Conservation (phyloP, 1,140 invertebrate species). For the Penaeus indicus region DNA sequence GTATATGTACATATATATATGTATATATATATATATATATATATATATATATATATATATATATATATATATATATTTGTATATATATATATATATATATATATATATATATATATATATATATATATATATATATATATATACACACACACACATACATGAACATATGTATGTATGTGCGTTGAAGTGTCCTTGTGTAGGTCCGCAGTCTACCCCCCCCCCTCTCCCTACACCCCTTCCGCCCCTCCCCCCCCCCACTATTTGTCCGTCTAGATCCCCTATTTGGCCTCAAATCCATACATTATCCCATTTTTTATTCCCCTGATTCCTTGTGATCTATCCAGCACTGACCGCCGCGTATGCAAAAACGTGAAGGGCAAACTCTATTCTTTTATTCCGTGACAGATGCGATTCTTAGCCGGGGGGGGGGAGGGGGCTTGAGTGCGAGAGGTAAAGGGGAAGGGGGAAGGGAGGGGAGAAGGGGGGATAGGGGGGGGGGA, state of each 20-base stretch:
- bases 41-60: not conserved
- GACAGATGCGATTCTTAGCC: slow-evolving; percentile 34
- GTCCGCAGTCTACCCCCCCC: not conserved
- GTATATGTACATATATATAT: slow-evolving; percentile 31
- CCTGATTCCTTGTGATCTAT: slow-evolving; percentile 37
- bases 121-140: not conserved
- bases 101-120: slow-evolving; percentile 31
- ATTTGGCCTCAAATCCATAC: slow-evolving; percentile 49
- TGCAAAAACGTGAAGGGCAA: slow-evolving; percentile 40
- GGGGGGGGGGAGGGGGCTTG: not conserved
- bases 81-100: slow-evolving; percentile 36
- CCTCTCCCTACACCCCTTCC: not conserved
- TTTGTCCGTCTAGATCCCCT: slow-evolving; percentile 38
- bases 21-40: slow-evolving; percentile 1
- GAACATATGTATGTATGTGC: not conserved
- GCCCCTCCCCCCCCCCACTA: not conserved
- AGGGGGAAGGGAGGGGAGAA: not conserved
- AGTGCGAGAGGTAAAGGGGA: not conserved
- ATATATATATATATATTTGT: slow-evolving; percentile 6
- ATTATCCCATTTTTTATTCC: slow-evolving; percentile 51
- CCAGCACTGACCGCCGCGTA: slow-evolving; percentile 32
- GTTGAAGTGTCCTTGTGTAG: not conserved
- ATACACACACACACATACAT: not conserved
- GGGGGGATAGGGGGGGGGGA: not conserved
- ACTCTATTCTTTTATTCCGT: slow-evolving; percentile 33